Evolutionary conservation across 2,888 invertebrate genomes (phyloP), one percentile per base, ranked within the genome.

Genomic region (Achlya flavicornis): DNA sequence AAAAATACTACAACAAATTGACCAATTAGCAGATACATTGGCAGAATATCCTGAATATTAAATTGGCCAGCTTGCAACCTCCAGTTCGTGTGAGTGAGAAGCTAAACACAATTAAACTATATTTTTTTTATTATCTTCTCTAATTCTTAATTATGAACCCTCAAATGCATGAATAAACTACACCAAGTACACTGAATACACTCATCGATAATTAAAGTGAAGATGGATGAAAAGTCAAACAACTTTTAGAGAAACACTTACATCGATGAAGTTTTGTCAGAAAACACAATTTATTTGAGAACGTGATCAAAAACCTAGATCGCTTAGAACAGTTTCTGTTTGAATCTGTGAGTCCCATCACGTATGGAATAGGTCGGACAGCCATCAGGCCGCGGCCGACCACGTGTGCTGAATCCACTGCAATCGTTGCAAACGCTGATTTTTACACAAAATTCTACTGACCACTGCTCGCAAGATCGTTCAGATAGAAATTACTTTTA

Each of bases 291-390:
- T 86, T 82, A 80, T 82, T 78, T 76, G 68, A 72, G 78, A 63
- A 84, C 82, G 83, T 80, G 81, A 80, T 80, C 81, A 78, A 82
- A 78, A 80, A 80, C 70, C 69, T 66, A 71, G 77, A 77, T 77
- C 69, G 75, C 53, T 53, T 53, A 53, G 74, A 71, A 68, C 65
- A 70, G 67, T 67, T 71, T 69, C 70, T 65, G 65, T 72, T 68
- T 64, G 68, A 73, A 78, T 78, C 72, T 69, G 65, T 68, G 61
- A 88, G 78, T 84, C 84, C 43, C 74, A 76, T 82, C 88, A 88
- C 88, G 88, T 86, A 79, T 69, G 76, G 77, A 77, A 75, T 78
- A 81, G 83, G 81, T 84, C 80, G 77, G 79, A 74, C 82, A 80
- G 78, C 78, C 83, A 81, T 79, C 80, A 77, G 78, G 68, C 75